Base-by-base conservation (phyloP, 1,140 invertebrate species). In the Schlechtendalia chinensis region DNA sequence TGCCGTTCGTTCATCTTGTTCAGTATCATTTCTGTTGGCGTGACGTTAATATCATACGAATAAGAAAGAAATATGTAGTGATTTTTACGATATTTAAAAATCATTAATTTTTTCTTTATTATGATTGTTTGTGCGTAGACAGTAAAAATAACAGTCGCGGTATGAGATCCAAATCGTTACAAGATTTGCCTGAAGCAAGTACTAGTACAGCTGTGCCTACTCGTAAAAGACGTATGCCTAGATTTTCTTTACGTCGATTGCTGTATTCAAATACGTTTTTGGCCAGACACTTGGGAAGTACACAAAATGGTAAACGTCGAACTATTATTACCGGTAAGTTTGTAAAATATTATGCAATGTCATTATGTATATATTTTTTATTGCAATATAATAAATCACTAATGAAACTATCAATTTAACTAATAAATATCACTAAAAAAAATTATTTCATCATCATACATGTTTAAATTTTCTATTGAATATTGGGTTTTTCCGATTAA, bases 241-340 rank as follows among this genome's bases (percentile, higher is more conserved):
- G 87, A 69, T 89, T 89, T 83, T 89, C 88, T 11, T 83, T 89
- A 12, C 84, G 88, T 19, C 84, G 87, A 82, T 83, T 89, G 6
- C 84, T 88, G 6, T 88, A 88, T 81, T 86, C 88, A 10, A 88
- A 87, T 83, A 88, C 88, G 5, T 82, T 89, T 24, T 85, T 89
- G 39, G 87, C 86, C 3, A 84, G 87, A 6, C 83, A 87, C 54
- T 85, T 88, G 32, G 65, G 54, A 71, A 47, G 65, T 65, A 72
- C 50, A n/a, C 81, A 83, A 83, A 63, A 63, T 61, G 58, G 75
- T 27, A 79, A 61, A 61, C 75, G 75, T 29, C 75, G 75, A 50
- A 79, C 75, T 63, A 79, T 79, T 19, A 79, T 79, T 45, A 47
- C 75, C 0, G 75, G 75, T 79, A 79, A 27, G 53, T 56, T 74